Evolutionary conservation across 2,797 vertebrate genomes (phyloP).

Genomic region (Sebastes hubbsi): DNA sequence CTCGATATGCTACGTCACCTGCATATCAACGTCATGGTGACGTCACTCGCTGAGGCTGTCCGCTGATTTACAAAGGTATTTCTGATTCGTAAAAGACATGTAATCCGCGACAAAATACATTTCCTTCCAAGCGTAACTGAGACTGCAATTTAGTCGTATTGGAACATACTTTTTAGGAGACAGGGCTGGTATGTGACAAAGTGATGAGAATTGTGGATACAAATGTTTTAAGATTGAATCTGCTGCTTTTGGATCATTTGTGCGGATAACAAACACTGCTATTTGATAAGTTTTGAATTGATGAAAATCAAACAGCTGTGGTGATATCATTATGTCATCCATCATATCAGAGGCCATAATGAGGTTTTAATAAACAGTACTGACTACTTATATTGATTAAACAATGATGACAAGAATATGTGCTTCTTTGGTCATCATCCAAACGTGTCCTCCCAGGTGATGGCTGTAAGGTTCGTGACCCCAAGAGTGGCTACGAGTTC

Average conservation of each 20-base stretch:
- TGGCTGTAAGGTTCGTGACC: conserved; percentile 89
- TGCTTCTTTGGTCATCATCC: background rate
- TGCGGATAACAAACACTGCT: background rate
- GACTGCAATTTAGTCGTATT: too few relatives aligned
- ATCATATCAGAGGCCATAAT: background rate
- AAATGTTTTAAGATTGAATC: background rate
- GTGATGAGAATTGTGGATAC: background rate
- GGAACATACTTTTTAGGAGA: too few relatives aligned
- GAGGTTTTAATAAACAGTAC: background rate
- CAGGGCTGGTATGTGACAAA: background rate
- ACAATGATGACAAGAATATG: background rate
- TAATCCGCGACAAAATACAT: too few relatives aligned
- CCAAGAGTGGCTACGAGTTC: conserved; percentile 86
- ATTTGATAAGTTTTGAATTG: background rate
- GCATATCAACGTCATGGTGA: too few relatives aligned
- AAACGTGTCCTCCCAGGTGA: conserved; percentile 75
- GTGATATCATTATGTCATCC: background rate
- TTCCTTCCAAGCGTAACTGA: too few relatives aligned
- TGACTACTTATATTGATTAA: background rate
- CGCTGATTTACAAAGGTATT: too few relatives aligned
- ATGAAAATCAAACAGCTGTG: background rate
- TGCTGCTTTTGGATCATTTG: background rate
- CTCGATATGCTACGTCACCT: too few relatives aligned
- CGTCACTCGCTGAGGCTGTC: too few relatives aligned
- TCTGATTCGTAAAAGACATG: too few relatives aligned